Percentiles rank a stretch among this genome's conserved stretches.
Evolutionary conservation across 2,888 invertebrate species (phyloP).

Genomic region (Lasioglossum marginatum): DNA sequence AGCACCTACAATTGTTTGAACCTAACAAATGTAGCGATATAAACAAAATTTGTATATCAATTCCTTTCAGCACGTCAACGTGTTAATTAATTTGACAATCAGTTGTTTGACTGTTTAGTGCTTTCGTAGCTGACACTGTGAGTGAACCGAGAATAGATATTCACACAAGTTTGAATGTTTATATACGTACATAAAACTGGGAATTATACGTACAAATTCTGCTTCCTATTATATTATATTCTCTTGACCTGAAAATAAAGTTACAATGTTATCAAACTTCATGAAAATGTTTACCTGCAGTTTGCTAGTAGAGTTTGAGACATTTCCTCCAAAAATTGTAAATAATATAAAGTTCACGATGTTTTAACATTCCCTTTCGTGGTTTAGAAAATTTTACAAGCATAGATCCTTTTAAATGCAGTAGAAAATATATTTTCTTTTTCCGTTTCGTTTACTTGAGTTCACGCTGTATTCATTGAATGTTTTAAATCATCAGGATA

Average conservation of each 20-base stretch:
- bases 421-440: too few species aligned
- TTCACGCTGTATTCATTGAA: not conserved
- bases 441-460: too few species aligned
- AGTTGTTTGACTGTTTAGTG: not conserved
- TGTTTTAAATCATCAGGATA: not conserved
- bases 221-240: not conserved
- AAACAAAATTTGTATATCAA: not conserved
- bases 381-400: too few species aligned
- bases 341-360: too few species aligned
- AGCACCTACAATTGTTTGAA: not conserved
- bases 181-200: not conserved
- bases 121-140: not conserved
- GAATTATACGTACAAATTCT: not conserved
- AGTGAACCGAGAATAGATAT: not conserved
- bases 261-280: too few species aligned
- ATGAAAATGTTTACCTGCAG: too few species aligned
- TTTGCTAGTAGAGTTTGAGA: too few species aligned
- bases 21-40: not conserved
- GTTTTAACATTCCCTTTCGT: too few species aligned
- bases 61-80: not conserved
- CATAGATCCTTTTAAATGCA: too few species aligned
- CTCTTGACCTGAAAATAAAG: too few species aligned
- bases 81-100: not conserved
- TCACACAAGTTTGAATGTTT: not conserved
- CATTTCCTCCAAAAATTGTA: too few species aligned